Conservation (phyloP, 2,888 invertebrate genomes). For the Yponomeuta plumbellus region DNA sequence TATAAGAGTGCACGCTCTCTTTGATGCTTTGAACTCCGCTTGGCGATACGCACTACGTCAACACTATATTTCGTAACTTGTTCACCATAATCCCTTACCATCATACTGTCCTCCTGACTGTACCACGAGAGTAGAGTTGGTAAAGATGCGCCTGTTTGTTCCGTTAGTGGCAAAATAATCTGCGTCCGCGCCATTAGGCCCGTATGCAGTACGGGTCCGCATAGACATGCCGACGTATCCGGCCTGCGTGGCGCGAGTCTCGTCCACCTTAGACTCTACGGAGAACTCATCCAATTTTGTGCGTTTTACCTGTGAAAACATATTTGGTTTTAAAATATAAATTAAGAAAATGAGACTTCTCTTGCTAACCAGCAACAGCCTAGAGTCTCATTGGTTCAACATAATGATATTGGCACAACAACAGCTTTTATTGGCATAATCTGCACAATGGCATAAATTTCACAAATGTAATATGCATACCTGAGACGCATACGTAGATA, state of each 20-base stretch:
- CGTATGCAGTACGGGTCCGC: conserved; percentile 91
- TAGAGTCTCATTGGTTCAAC: too few relatives aligned
- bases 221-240: conserved; percentile 86
- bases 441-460: too few relatives aligned
- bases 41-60: too few relatives aligned
- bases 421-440: too few relatives aligned
- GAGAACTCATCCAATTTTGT: conserved; percentile 82
- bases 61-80: too few relatives aligned
- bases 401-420: too few relatives aligned
- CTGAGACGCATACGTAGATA: too few relatives aligned
- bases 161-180: conserved; percentile 85
- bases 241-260: conserved; percentile 84
- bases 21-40: too few relatives aligned
- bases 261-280: conserved; percentile 82
- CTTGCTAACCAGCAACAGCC: too few relatives aligned
- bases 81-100: conserved; percentile 56
- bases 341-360: neutral
- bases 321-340: too few relatives aligned
- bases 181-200: conserved; percentile 90
- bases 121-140: conserved; percentile 88
- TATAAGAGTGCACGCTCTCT: too few relatives aligned
- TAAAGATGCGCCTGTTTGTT: conserved; percentile 82
- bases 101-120: conserved; percentile 97
- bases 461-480: too few relatives aligned
- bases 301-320: conserved; percentile 45